These are phyloP conservation scores for Diachrysia chrysitis DNA, from an alignment of 2,888 invertebrate genomes.

Conservation along the genomic window DNA sequence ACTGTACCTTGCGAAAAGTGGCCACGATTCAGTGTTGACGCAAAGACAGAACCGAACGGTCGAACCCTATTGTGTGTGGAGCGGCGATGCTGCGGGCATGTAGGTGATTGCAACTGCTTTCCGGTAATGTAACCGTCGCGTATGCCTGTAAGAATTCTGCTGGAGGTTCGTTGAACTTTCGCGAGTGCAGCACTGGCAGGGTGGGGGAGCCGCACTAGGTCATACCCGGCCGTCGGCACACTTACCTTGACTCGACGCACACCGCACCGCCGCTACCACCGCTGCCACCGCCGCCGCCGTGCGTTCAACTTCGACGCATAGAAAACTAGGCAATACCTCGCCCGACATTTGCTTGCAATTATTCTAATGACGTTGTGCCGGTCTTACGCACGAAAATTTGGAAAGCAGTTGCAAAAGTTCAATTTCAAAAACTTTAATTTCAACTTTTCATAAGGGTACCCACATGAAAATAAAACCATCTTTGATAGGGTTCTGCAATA, in stretches of 20 bases:
- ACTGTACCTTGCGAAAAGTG: constrained; percentile 33
- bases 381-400: constrained; percentile 36
- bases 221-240: constrained; percentile 88
- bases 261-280: constrained; percentile 63
- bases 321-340: constrained; percentile 82
- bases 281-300: constrained; percentile 60
- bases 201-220: constrained; percentile 87
- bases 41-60: constrained; percentile 21
- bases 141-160: constrained; percentile 88
- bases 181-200: constrained; percentile 87
- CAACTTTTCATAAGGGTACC: background rate
- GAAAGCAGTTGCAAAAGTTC: constrained; percentile 7
- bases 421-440: background rate
- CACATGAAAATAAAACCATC: too few relatives aligned
- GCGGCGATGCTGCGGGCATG: constrained; percentile 62
- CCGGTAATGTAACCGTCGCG: constrained; percentile 88
- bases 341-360: constrained; percentile 67
- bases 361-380: constrained; percentile 61
- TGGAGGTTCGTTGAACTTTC: constrained; percentile 87
- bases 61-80: constrained; percentile 38
- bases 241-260: constrained; percentile 88
- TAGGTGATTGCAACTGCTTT: constrained; percentile 84
- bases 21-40: constrained; percentile 37
- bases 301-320: constrained; percentile 75
- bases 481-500: too few relatives aligned